Conservation (phyloP, 2,888 invertebrate species). For the Phyto melanocephala region DNA sequence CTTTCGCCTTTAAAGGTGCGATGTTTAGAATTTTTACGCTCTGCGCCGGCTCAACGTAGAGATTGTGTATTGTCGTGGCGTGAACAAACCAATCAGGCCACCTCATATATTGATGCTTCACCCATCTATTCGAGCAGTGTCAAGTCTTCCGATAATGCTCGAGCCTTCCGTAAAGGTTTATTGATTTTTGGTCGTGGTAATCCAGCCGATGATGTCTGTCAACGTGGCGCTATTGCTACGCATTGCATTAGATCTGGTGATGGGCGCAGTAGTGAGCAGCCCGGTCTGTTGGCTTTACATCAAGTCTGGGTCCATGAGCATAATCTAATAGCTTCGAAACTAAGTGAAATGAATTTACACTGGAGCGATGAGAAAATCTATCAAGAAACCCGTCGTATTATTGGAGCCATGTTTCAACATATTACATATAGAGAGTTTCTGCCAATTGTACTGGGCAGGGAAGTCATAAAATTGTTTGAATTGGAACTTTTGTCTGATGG, state of each 20-base stretch:
- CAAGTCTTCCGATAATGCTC: slow-evolving; percentile 85
- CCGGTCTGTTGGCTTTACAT: slow-evolving; percentile 80
- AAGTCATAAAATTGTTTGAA: slow-evolving; percentile 87
- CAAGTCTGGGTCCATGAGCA: slow-evolving; percentile 79
- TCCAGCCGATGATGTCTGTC: slow-evolving; percentile 85
- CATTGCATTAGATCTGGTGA: slow-evolving; percentile 90
- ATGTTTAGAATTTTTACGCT: slow-evolving; percentile 90
- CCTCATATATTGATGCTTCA: slow-evolving; percentile 90
- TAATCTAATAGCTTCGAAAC: slow-evolving; percentile 85
- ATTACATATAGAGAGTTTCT: slow-evolving; percentile 91
- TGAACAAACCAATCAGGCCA: slow-evolving; percentile 91
- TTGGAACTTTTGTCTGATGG: slow-evolving; percentile 84
- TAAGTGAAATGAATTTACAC: slow-evolving; percentile 87
- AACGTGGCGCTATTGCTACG: slow-evolving; percentile 85
- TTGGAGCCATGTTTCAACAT: slow-evolving; percentile 90
- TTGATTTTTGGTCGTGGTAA: slow-evolving; percentile 84
- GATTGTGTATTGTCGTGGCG: slow-evolving; percentile 90
- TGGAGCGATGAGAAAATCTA: slow-evolving; percentile 94
- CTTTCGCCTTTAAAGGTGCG: slow-evolving; percentile 85
- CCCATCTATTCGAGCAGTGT: slow-evolving; percentile 89
- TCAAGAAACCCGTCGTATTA: slow-evolving; percentile 90
- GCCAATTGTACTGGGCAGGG: slow-evolving; percentile 87
- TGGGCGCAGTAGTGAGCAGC: slow-evolving; percentile 88
- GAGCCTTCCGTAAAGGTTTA: slow-evolving; percentile 86
- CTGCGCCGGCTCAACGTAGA: slow-evolving; percentile 88